Evolutionary conservation across 2,888 invertebrate genomes (phyloP), one percentile per base, ranked within the genome.

Genomic region (Miltochrista miniata): DNA sequence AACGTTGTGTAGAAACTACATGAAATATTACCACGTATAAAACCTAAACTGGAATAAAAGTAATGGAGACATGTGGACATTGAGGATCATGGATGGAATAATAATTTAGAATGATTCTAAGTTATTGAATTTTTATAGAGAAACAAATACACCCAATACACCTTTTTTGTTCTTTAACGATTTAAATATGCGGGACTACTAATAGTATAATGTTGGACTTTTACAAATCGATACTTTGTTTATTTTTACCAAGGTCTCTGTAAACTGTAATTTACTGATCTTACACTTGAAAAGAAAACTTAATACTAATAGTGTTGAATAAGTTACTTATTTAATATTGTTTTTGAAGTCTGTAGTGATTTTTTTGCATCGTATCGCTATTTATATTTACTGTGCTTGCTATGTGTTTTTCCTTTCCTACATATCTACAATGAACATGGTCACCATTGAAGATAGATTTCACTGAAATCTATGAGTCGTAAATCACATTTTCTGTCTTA

Each of bases 191-290:
- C 18, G 2, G 5, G 18, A 24, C 18, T 24, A 24, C 18, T 24
- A 24, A 24, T 24, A 24, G 18, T 24, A 4, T 24, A n/a, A n/a
- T 11, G 31, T 31, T 31, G 2, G 31, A 7, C 2, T 5, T 31
- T 9, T 31, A 36, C 35, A 56, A 59, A 68, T 68, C 65, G 44
- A 68, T 64, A 59, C 38, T 45, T n/a, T n/a, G n/a, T n/a, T n/a
- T 64, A 64, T 58, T 67, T 45, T 45, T 43, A 56, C 53, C 65
- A 68, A 61, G 68, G 59, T 24, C 56, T 50, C 40, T 35, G 30
- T 11, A 36, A 43, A 39, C 14, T 31, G 43, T 30, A 33, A 47
- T 14, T 39, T 34, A 24, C 18, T 4, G 2, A 24, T 42, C 56
- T 38, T n/a, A 41, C 12, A 40, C 7, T 48, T 41, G 34, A 8